A percentile compares a stretch with the other conserved stretches of the same genome.
These are phyloP conservation scores for Drosophila histrio DNA, from an alignment of 2,888 invertebrate genomes.

Conservation along the genomic window DNA sequence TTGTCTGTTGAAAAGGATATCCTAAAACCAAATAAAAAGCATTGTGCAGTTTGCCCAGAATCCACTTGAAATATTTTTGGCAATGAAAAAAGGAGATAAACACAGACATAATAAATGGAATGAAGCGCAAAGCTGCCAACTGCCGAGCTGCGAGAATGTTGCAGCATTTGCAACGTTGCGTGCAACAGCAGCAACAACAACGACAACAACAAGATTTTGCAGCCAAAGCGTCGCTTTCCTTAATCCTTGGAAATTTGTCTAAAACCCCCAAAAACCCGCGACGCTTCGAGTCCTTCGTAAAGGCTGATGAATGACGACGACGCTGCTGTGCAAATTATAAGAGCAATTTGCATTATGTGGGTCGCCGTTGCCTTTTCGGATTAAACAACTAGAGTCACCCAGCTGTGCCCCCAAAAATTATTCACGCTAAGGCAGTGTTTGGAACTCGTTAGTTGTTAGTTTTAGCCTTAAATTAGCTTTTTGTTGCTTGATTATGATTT, in stretches of 20 bases:
- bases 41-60: conserved; percentile 43
- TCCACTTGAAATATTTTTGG: conserved; percentile 78
- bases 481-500: conserved; percentile 30
- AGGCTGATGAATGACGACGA: conserved; percentile 69
- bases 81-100: conserved; percentile 60
- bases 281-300: conserved; percentile 35
- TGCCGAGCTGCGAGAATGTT: conserved; percentile 55
- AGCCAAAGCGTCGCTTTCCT: conserved; percentile 36
- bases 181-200: conserved; percentile 25
- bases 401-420: conserved; percentile 27
- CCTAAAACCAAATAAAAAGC: conserved; percentile 70
- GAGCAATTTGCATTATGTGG: conserved; percentile 81
- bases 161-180: conserved; percentile 57
- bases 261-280: conserved; percentile 45
- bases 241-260: conserved; percentile 73
- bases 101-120: conserved; percentile 72
- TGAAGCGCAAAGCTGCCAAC: conserved; percentile 65
- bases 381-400: conserved; percentile 17
- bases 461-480: conserved; percentile 29
- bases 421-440: conserved; percentile 30
- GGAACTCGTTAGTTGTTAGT: conserved; percentile 19
- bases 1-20: conserved; percentile 40
- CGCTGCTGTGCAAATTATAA: conserved; percentile 80
- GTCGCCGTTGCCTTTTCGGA: conserved; percentile 43
- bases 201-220: conserved; percentile 12